Evolutionary conservation across 2,113 vertebrate species (phyloP), one percentile per base, ranked within the genome.

Genomic region (Cyprinodon brontotheroides): DNA sequence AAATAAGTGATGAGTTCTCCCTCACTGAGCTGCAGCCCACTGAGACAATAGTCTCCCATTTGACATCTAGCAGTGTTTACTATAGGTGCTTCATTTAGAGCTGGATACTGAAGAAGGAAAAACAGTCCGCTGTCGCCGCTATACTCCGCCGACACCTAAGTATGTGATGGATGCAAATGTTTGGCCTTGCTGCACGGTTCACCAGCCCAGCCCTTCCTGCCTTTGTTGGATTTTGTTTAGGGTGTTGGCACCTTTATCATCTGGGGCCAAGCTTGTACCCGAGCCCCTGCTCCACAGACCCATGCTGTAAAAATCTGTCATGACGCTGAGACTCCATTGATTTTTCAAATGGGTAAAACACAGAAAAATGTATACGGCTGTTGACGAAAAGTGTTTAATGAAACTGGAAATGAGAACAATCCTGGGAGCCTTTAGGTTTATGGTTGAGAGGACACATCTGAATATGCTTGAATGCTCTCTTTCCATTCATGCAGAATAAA

Each of bases 181-280:
- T 74, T 73, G 70, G 71, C 75, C 75, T 29, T 60, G 68, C 70
- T 74, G 68, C 53, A 82, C 64, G 85, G 83, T 85, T 90, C 82
- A 83, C 48, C 4, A 40, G 72, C 80, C 72, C 85, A 79, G 83
- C 88, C 91, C 91, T 91, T 94, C 92, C 93, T 94, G 91, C 79
- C 80, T 91, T 94, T 94, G 92, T 94, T 91, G 68, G 69, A 63
- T 80, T 82, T 88, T 91, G 88, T 87, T 91, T 87, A 73, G 74
- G 78, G 77, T 85, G 85, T 77, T 86, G 50, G 72, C 47, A 53
- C 72, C 74, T 61, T 79, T 65, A 78, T 89, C 59, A 74, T 64
- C 74, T 15, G 72, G 67, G 39, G 77, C 43, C 78, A 74, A 41
- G 74, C 65, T 81, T 69, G 63, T 40, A 67, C 7, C 3, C 79